These are phyloP conservation scores for Leucoraja ocellata DNA, from an alignment of 2,797 vertebrate genomes.

Conservation along the genomic window DNA sequence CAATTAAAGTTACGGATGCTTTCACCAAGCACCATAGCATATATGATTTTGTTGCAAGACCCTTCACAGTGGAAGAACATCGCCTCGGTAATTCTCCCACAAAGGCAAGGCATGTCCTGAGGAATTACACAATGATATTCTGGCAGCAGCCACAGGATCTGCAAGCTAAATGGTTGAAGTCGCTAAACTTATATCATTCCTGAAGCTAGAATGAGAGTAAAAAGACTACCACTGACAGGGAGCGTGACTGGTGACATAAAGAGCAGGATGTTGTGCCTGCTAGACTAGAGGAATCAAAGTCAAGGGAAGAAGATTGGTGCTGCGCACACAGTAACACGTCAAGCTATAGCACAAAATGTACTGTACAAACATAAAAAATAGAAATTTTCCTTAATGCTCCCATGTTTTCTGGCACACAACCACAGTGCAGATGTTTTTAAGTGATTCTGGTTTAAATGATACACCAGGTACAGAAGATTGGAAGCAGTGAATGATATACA, in stretches of 20 bases:
- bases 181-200: conserved; percentile 40
- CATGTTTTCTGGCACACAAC: background rate
- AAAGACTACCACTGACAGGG: background rate
- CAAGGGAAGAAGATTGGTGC: conserved; percentile 6
- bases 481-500: background rate
- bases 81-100: background rate
- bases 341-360: background rate
- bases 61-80: conserved; percentile 11
- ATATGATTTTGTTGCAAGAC: background rate
- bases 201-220: conserved; percentile 41
- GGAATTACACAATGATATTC: conserved; percentile 23
- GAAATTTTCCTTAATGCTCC: background rate
- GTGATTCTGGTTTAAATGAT: conserved; percentile 20
- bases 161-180: conserved; percentile 30
- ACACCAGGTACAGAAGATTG: background rate
- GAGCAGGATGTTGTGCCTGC: background rate
- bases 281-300: background rate
- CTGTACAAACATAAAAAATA: background rate
- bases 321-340: background rate
- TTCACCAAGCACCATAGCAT: conserved; percentile 2
- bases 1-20: background rate
- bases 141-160: conserved; percentile 40
- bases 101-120: conserved; percentile 29
- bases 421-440: background rate
- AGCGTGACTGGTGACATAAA: background rate